These are phyloP conservation scores for Eulemur mongoz DNA, from an alignment of 2,797 vertebrate species.

Conservation along the genomic window DNA sequence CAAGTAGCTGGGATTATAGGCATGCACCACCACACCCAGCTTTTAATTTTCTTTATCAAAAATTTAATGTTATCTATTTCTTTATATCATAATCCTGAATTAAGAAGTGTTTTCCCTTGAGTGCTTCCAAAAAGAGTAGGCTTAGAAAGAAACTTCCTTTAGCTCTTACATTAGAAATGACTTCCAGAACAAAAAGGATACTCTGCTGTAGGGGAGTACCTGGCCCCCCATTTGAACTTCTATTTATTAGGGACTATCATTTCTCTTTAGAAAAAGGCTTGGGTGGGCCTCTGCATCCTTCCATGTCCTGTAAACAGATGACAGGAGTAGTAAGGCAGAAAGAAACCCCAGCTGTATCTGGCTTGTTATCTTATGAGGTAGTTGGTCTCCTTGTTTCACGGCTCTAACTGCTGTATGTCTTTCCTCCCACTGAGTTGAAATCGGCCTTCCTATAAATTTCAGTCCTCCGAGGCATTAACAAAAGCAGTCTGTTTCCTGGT, in stretches of 20 bases:
- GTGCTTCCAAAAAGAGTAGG: background rate
- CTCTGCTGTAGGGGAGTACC: background rate
- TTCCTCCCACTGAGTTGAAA: background rate
- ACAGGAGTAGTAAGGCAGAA: background rate
- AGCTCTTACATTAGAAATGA: background rate
- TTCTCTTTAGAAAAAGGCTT: background rate
- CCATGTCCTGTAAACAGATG: background rate
- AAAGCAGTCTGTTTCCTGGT: background rate
- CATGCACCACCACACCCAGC: background rate
- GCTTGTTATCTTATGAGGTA: background rate
- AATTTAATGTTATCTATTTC: background rate
- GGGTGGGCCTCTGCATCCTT: background rate
- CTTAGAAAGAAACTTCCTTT: background rate
- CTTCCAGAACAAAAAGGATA: background rate
- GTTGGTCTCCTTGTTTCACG: background rate
- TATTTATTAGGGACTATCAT: background rate
- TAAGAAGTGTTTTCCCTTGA: background rate
- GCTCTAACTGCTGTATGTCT: background rate
- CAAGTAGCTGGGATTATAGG: background rate
- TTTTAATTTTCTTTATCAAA: background rate
- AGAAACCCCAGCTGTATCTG: background rate
- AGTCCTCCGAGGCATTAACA: background rate
- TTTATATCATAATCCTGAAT: background rate
- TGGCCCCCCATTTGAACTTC: background rate
- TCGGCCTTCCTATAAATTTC: background rate